Evolutionary conservation across 2,113 vertebrate species (phyloP).

Genomic region (Indicator maculatus): DNA sequence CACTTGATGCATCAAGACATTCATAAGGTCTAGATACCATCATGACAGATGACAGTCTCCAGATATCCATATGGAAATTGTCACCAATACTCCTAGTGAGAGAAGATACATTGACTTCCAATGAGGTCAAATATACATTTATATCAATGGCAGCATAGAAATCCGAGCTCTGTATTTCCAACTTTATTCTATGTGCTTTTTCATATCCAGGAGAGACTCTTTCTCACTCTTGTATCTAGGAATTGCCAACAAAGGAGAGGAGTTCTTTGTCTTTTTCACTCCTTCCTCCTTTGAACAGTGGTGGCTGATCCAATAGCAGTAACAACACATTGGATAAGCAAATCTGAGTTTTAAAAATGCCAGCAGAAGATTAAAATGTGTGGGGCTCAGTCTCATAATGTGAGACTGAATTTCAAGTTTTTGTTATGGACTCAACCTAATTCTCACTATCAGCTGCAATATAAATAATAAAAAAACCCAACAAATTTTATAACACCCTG

Average conservation of each 20-base stretch:
- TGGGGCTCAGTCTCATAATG: neutral
- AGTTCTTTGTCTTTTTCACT: neutral
- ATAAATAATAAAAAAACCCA: neutral
- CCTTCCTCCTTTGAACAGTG: neutral
- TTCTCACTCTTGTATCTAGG: neutral
- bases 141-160: neutral
- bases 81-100: neutral
- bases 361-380: neutral
- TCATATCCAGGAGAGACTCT: neutral
- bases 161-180: neutral
- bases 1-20: neutral
- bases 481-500: neutral
- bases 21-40: neutral
- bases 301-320: neutral
- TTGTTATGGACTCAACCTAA: neutral
- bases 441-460: neutral
- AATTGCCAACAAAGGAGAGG: neutral
- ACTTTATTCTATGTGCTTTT: neutral
- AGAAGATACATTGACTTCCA: neutral
- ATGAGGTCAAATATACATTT: neutral
- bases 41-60: neutral
- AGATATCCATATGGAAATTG: neutral
- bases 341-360: neutral
- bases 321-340: neutral
- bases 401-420: neutral